A percentile compares a stretch with the other conserved stretches of the same genome.
phyloP scores from a whole-genome alignment of 1,140 invertebrate species.

The Paracyclopina nana region DNA sequence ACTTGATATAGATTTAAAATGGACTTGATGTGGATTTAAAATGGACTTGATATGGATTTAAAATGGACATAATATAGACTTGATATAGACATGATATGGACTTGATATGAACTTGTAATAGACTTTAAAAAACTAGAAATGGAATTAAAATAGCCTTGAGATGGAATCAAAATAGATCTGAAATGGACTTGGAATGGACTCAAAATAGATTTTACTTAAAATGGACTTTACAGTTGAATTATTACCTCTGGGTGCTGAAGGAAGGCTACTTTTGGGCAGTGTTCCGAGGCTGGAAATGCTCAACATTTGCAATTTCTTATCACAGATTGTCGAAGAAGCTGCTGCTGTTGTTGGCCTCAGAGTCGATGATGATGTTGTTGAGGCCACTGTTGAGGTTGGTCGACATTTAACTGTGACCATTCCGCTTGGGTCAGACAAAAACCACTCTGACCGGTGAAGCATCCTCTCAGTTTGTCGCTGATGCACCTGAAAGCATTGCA shows the following conservation, averaged over 20 bases:
- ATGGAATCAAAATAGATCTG: too few relatives aligned
- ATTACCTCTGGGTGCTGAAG: neutral
- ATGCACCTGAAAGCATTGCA: constrained; percentile 60
- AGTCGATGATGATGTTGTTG: neutral
- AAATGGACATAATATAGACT: too few relatives aligned
- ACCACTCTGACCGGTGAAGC: constrained; percentile 82
- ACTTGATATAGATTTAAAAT: too few relatives aligned
- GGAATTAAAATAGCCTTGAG: too few relatives aligned
- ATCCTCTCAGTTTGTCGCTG: constrained; percentile 78
- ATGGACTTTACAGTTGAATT: too few relatives aligned
- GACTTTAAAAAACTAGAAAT: too few relatives aligned
- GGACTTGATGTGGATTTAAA: too few relatives aligned
- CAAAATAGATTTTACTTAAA: too few relatives aligned
- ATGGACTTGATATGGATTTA: too few relatives aligned
- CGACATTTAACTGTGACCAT: constrained; percentile 17
- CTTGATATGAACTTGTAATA: too few relatives aligned
- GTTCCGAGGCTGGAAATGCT: neutral
- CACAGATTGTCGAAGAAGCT: neutral
- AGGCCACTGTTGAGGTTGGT: neutral
- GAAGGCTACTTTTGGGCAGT: neutral
- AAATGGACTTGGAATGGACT: too few relatives aligned
- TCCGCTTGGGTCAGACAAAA: constrained; percentile 44
- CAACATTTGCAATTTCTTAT: neutral
- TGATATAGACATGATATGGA: too few relatives aligned
- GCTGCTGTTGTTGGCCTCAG: neutral